Percentiles rank a stretch among this genome's conserved stretches.
Conservation (phyloP, 2,113 vertebrate species). For the Carassius auratus region DNA sequence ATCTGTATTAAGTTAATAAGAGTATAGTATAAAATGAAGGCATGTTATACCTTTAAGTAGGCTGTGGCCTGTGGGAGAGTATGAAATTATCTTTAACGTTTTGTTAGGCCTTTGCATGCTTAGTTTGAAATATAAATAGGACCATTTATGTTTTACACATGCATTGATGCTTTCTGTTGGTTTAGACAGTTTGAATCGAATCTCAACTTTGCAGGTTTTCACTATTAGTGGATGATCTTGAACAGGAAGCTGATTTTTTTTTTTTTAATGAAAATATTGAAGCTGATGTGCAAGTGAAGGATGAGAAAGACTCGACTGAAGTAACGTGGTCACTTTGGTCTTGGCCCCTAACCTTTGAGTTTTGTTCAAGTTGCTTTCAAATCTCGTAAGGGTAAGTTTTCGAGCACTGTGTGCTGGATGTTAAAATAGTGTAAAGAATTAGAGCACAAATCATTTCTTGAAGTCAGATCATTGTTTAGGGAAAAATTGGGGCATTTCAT, state of each 20-base stretch:
- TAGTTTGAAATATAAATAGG: constrained; percentile 1
- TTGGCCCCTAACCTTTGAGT: neutral
- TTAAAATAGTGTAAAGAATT: constrained; percentile 29
- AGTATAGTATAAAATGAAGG: constrained; percentile 21
- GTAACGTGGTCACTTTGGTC: constrained; percentile 4
- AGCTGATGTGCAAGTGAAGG: constrained; percentile 32
- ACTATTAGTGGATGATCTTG: neutral
- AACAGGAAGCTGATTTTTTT: neutral
- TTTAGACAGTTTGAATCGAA: neutral
- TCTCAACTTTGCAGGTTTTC: neutral
- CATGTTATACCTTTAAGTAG: constrained; percentile 23
- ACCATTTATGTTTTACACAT: neutral
- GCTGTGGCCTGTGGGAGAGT: neutral
- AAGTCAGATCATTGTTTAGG: neutral
- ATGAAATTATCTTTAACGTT: neutral
- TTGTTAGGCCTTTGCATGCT: neutral
- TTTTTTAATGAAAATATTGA: neutral
- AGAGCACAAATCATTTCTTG: constrained; percentile 48
- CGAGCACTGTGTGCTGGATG: constrained; percentile 31
- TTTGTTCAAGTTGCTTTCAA: constrained; percentile 8
- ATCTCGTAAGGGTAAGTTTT: constrained; percentile 20
- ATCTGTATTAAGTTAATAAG: constrained; percentile 32
- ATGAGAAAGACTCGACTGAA: constrained; percentile 14
- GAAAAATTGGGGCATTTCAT: constrained; percentile 6
- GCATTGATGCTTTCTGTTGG: neutral